Evolutionary conservation across 2,888 invertebrate species (phyloP).

Genomic region (Hyalella azteca): DNA sequence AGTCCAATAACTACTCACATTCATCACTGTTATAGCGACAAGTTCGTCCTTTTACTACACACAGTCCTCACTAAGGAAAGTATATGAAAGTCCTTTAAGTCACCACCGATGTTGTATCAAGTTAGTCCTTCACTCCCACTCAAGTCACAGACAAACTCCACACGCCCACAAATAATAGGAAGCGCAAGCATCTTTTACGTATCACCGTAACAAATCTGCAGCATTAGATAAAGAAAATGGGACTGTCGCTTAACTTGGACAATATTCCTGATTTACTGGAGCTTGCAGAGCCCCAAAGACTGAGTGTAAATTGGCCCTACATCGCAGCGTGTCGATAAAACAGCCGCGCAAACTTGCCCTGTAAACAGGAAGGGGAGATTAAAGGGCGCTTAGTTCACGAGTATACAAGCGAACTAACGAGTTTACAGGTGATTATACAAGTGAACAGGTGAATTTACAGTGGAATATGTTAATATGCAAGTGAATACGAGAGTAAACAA

Average conservation of each 20-base stretch:
- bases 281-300: background rate
- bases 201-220: background rate
- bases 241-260: slow-evolving; percentile 5
- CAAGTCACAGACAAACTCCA: background rate
- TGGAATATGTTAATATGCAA: too few relatives aligned
- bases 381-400: too few relatives aligned
- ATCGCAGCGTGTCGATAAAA: too few relatives aligned
- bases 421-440: too few relatives aligned
- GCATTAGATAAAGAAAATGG: slow-evolving; percentile 2
- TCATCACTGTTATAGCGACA: background rate
- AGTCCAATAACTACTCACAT: too few relatives aligned
- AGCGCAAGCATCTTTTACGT: background rate
- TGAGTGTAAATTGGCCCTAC: background rate
- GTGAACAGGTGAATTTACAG: too few relatives aligned
- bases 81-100: background rate
- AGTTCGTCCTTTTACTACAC: background rate
- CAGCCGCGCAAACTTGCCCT: too few relatives aligned
- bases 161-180: background rate
- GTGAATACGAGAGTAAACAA: too few relatives aligned
- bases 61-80: background rate
- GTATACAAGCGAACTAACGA: too few relatives aligned
- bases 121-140: background rate
- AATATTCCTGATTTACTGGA: background rate
- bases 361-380: too few relatives aligned
- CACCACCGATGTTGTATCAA: background rate